Conservation (phyloP, 2,113 vertebrate genomes). For the Otolemur garnettii region DNA sequence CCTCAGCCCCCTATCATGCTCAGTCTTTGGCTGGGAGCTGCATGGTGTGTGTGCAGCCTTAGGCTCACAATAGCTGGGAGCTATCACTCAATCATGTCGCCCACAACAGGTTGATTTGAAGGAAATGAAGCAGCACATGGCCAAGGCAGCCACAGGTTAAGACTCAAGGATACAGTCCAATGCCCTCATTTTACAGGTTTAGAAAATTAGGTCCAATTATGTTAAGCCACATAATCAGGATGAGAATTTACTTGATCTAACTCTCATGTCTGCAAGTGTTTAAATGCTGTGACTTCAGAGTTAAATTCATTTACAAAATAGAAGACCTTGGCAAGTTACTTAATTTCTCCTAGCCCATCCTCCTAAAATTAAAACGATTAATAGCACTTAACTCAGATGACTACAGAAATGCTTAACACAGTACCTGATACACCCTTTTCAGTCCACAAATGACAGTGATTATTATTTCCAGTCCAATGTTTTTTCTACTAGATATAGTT, state of each 20-base stretch:
- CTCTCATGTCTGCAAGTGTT: background rate
- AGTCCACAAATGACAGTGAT: background rate
- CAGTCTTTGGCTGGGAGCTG: background rate
- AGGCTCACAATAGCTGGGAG: background rate
- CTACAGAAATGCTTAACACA: background rate
- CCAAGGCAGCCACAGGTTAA: background rate
- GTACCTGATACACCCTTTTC: background rate
- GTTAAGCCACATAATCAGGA: background rate
- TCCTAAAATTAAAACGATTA: background rate
- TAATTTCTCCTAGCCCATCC: background rate
- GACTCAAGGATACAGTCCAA: background rate
- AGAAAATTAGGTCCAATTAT: background rate
- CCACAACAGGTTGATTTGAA: background rate
- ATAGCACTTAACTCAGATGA: background rate
- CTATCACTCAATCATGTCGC: background rate
- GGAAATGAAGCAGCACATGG: background rate
- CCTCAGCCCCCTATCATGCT: background rate
- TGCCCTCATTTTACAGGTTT: background rate
- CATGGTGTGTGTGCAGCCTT: background rate
- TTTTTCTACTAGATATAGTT: background rate
- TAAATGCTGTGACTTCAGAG: background rate
- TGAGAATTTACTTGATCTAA: background rate
- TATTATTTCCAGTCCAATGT: background rate
- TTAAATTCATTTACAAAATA: slow-evolving; percentile 31
- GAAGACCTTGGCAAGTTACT: background rate